Base-by-base conservation (phyloP, 2,888 invertebrate genomes). In the Cylloceria caligata region DNA sequence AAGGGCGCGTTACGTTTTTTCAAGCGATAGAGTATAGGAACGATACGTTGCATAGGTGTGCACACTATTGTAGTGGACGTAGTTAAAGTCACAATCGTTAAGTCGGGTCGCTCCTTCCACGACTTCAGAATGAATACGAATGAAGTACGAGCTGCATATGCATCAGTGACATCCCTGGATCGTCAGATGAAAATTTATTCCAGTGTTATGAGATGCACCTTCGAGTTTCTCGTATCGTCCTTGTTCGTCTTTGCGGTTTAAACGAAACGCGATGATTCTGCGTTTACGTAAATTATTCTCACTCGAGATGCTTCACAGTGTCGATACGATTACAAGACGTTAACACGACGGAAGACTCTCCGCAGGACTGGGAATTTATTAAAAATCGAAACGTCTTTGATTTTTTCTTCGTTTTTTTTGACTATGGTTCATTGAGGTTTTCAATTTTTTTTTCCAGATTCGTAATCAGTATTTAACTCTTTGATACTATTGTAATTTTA, bases 91-190 rank as follows among this genome's bases (percentile, higher is more conserved):
- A 36, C 69, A 52, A 36, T 24, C 3, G 5, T 24, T 52, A 36
- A 52, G 49, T 39, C 30, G 27, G n/a, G 13, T 52, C 52, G 34
- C 36, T 45, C 24, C 49, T 68, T 16, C 30, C 36, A n/a, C 49
- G 69, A 52, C 64, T 52, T 52, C 21, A 42, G 45, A 64, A 69
- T 77, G 77, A 77, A 69, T 77, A 77, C 21, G 49, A 69, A 77
- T 69, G 64, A 77, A 49, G 62, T 49, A 62, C 52, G 52, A 77
- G 47, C 57, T 77, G 77, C 69, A 77, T 77, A 77, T 77, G 77
- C 27, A 77, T 69, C 39, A 62, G 76, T 27, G 34, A 36, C 13
- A 21, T 52, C 5, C 6, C 21, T 19, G 11, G 34, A 39, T 68
- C 13, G 9, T 16, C 55, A 52, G 39, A 36, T 16, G 64, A 36